Evolutionary conservation across 2,888 invertebrate genomes (phyloP).

Genomic region (Xanthia icteritia): DNA sequence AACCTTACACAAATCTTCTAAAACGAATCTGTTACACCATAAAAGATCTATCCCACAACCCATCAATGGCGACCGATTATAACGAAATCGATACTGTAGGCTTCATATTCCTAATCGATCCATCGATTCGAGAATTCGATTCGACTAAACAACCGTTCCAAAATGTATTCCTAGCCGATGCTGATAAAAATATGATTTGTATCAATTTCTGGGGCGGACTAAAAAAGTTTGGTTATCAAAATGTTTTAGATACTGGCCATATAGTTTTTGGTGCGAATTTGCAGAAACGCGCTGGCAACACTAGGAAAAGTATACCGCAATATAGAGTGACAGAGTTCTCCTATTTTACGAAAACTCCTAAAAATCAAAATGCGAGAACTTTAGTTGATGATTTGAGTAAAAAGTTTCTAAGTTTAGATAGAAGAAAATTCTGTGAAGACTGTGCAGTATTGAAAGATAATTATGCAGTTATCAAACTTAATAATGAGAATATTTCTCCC

Average conservation of each 20-base stretch:
- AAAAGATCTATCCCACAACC: conserved; percentile 80
- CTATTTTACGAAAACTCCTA: conserved; percentile 91
- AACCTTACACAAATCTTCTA: conserved; percentile 65
- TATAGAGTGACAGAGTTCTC: conserved; percentile 92
- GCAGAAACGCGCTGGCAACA: conserved; percentile 89
- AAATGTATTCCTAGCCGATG: conserved; percentile 91
- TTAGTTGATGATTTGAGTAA: conserved; percentile 85
- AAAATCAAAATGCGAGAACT: conserved; percentile 85
- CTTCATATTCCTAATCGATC: conserved; percentile 90
- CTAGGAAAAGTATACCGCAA: conserved; percentile 88
- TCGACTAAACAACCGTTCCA: conserved; percentile 84
- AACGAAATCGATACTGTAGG: conserved; percentile 94
- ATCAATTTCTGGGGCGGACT: conserved; percentile 90
- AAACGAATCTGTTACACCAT: conserved; percentile 86
- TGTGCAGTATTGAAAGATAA: conserved; percentile 80
- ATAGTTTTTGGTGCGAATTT: conserved; percentile 92
- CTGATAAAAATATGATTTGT: conserved; percentile 87
- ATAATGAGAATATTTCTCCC: conserved; percentile 81
- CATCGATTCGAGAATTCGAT: conserved; percentile 83
- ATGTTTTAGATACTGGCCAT: conserved; percentile 90
- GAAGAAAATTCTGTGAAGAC: conserved; percentile 76
- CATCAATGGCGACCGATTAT: conserved; percentile 81
- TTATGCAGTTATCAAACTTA: conserved; percentile 68
- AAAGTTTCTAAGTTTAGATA: conserved; percentile 68
- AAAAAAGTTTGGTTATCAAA: conserved; percentile 87